Conservation (phyloP, 2,888 invertebrate genomes). For the Lycia hirtaria region DNA sequence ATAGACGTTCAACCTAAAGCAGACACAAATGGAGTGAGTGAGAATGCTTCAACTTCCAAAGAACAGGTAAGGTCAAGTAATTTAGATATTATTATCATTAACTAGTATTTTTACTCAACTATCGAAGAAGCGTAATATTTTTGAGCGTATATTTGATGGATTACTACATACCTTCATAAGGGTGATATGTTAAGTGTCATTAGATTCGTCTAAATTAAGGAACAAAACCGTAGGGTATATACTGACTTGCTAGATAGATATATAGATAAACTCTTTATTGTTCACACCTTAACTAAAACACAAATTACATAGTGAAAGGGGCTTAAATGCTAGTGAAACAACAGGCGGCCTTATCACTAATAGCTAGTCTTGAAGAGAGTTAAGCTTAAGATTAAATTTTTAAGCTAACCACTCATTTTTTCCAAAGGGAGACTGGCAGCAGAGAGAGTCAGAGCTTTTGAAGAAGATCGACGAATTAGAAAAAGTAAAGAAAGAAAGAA, state of each 20-base stretch:
- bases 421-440: conserved; percentile 69
- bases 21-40: conserved; percentile 18
- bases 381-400: not conserved
- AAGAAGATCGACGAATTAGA: conserved; percentile 75
- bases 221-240: too few species aligned
- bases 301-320: too few species aligned
- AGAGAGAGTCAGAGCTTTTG: conserved; percentile 70
- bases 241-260: too few species aligned
- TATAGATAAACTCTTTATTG: too few species aligned
- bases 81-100: not conserved
- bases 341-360: too few species aligned
- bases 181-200: too few species aligned
- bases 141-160: too few species aligned
- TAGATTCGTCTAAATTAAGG: not conserved
- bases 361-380: too few species aligned
- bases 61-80: conserved; percentile 31
- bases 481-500: conserved; percentile 64
- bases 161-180: too few species aligned
- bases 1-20: conserved; percentile 6
- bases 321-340: too few species aligned
- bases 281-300: too few species aligned
- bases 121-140: too few species aligned
- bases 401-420: not conserved
- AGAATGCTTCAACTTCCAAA: conserved; percentile 23
- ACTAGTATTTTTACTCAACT: not conserved